These are phyloP conservation scores for Chaetops frenatus DNA, from an alignment of 2,113 vertebrate species.

Conservation along the genomic window DNA sequence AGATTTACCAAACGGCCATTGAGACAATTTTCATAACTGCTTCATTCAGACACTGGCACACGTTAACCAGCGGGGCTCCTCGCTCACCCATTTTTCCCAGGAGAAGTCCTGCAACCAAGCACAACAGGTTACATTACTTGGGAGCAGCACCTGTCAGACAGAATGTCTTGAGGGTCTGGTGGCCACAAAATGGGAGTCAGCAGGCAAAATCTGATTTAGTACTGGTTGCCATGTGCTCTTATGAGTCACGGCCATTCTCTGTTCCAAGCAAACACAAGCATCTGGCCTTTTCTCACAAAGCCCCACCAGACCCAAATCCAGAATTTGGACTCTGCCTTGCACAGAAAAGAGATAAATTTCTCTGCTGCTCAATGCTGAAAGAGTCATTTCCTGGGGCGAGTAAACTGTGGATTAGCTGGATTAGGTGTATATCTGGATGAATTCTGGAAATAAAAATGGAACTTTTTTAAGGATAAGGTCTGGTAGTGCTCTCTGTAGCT, in stretches of 20 bases:
- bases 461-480: neutral
- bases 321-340: neutral
- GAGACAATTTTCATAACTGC: conserved; percentile 90
- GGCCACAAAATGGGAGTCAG: neutral
- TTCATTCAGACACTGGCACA: conserved; percentile 87
- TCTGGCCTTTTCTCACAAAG: neutral
- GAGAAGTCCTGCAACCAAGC: conserved; percentile 72
- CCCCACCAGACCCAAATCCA: neutral
- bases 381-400: neutral
- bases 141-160: fast-evolving
- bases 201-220: neutral
- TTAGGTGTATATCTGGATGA: neutral
- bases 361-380: neutral
- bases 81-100: conserved; percentile 86
- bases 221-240: neutral
- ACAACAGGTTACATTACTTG: neutral
- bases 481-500: neutral
- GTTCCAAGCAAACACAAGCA: neutral
- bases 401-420: neutral
- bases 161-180: fast-evolving
- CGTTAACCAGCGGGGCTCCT: conserved; percentile 78
- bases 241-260: fast-evolving
- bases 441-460: neutral
- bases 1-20: conserved; percentile 80
- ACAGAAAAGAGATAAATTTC: neutral